Evolutionary conservation across 1,140 invertebrate genomes (phyloP).

Genomic region (Aphelenchoides besseyi): DNA sequence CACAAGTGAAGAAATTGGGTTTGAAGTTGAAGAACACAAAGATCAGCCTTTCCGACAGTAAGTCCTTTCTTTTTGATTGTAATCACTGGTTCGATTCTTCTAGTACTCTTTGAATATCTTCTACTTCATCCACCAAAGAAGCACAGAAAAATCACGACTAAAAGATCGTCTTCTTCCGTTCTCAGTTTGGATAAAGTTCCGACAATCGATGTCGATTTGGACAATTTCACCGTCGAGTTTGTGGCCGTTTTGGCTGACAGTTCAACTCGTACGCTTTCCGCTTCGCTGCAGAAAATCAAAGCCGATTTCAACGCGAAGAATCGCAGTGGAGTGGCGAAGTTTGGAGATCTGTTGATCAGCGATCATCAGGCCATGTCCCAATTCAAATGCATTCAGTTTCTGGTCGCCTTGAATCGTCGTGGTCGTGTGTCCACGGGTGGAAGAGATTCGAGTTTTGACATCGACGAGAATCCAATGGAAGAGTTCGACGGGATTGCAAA

Average conservation of each 20-base stretch:
- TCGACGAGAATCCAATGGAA: neutral
- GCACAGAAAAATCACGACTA: neutral
- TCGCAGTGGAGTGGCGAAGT: slow-evolving; percentile 17
- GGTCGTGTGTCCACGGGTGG: neutral
- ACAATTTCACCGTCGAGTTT: slow-evolving; percentile 22
- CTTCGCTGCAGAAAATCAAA: slow-evolving; percentile 16
- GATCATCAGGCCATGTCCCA: slow-evolving; percentile 31
- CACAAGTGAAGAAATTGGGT: slow-evolving; percentile 28
- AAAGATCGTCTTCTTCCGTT: neutral
- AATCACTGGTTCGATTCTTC: slow-evolving; percentile 8
- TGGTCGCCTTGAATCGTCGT: slow-evolving; percentile 15
- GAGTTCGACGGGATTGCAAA: neutral
- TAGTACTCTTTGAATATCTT: slow-evolving; percentile 36
- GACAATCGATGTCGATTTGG: slow-evolving; percentile 22
- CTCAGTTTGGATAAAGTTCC: slow-evolving; percentile 13
- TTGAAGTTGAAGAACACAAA: slow-evolving; percentile 31
- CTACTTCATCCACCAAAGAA: slow-evolving; percentile 5
- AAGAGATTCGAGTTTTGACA: neutral
- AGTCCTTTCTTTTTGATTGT: neutral
- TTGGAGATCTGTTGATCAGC: slow-evolving; percentile 29
- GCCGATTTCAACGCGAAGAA: slow-evolving; percentile 12
- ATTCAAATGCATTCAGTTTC: slow-evolving; percentile 36
- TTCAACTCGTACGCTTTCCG: slow-evolving; percentile 20
- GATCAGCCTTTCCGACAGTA: slow-evolving; percentile 35
- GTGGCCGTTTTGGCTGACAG: slow-evolving; percentile 11